Conservation (phyloP, 2,888 invertebrate genomes). For the Cephus pygmeus region DNA sequence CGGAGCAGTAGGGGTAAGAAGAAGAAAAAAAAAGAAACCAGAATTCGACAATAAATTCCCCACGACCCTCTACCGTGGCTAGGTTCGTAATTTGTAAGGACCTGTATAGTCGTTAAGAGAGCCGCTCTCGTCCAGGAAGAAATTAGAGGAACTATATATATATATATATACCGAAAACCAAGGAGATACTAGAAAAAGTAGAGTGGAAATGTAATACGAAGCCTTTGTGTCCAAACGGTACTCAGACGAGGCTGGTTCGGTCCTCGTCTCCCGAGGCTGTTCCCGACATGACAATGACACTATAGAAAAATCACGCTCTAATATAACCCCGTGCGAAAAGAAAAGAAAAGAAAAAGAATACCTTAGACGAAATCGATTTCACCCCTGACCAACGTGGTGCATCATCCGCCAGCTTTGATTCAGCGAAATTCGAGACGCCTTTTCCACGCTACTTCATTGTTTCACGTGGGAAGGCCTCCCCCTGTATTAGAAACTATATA, state of each 20-base stretch:
- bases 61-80: neutral
- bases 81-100: neutral
- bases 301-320: constrained; percentile 54
- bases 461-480: constrained; percentile 42
- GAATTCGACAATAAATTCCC: neutral
- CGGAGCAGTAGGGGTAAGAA: neutral
- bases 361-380: constrained; percentile 58
- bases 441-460: constrained; percentile 62
- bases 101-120: constrained; percentile 22
- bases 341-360: constrained; percentile 9
- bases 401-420: constrained; percentile 56
- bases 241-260: constrained; percentile 45
- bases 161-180: neutral
- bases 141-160: neutral
- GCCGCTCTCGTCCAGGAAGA: constrained; percentile 24
- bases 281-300: constrained; percentile 58
- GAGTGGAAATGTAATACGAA: constrained; percentile 62
- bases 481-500: neutral
- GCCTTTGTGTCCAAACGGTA: constrained; percentile 56
- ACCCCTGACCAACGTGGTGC: constrained; percentile 26
- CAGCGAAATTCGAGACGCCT: constrained; percentile 66
- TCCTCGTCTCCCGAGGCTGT: constrained; percentile 26
- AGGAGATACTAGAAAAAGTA: constrained; percentile 50
- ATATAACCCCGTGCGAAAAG: constrained; percentile 28
- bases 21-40: neutral